phyloP scores from a whole-genome alignment of 2,888 invertebrate species.

The Dicranocentrus wangi region DNA sequence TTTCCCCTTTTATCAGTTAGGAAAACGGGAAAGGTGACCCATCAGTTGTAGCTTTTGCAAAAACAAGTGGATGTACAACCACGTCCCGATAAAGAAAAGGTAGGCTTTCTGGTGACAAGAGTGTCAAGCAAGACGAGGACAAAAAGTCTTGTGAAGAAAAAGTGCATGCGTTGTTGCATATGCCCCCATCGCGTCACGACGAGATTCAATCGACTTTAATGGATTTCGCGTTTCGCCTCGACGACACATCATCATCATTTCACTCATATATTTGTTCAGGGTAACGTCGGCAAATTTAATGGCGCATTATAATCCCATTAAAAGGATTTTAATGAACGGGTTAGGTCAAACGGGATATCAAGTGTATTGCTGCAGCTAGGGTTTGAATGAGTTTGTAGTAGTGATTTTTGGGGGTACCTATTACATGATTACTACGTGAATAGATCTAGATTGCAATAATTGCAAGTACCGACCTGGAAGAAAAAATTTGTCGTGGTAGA shows the following conservation, averaged over 20 bases:
- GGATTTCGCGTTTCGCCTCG: no score
- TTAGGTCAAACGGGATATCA: slow-evolving; percentile 28
- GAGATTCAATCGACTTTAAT: neutral
- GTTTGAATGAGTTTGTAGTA: no score
- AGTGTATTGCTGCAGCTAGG: neutral
- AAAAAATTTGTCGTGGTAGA: neutral
- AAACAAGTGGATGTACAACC: neutral
- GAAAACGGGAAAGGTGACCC: slow-evolving; percentile 15
- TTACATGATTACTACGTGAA: neutral
- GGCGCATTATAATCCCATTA: slow-evolving; percentile 45
- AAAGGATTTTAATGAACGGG: slow-evolving; percentile 41
- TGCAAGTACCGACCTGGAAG: neutral
- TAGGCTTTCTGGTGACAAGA: neutral
- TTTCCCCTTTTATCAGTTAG: neutral
- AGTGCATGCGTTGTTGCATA: slow-evolving; percentile 15
- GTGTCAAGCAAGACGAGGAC: neutral
- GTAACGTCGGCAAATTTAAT: slow-evolving; percentile 22
- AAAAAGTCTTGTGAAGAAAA: neutral
- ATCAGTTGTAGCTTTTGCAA: slow-evolving; percentile 1
- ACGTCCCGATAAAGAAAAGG: neutral
- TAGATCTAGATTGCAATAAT: neutral
- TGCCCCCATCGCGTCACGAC: neutral
- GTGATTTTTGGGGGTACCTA: no score
- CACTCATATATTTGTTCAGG: neutral
- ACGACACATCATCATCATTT: neutral